phyloP scores from a whole-genome alignment of 1,140 invertebrate species.

The Temnothorax curvispinosus region DNA sequence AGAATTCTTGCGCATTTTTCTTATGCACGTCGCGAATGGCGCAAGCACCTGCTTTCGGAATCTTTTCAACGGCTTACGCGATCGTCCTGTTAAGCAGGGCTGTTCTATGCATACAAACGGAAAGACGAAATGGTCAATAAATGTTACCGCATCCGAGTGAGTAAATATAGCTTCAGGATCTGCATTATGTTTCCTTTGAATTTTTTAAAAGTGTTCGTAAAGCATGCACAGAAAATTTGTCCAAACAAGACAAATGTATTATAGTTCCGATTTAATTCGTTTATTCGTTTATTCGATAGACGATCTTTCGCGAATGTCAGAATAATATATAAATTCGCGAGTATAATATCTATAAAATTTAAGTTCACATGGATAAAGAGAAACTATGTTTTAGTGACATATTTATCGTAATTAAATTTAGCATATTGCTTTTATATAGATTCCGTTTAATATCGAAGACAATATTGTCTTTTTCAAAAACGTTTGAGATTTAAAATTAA shows the following conservation, averaged over 20 bases:
- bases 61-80: conserved; percentile 41
- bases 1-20: conserved; percentile 4
- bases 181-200: neutral
- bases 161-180: neutral
- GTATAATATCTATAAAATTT: neutral
- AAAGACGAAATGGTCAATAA: conserved; percentile 36
- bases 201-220: conserved; percentile 1
- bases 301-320: neutral
- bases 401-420: neutral
- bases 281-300: conserved; percentile 19
- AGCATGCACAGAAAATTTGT: neutral
- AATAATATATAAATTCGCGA: neutral
- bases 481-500: neutral
- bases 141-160: conserved; percentile 3
- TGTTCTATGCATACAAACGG: conserved; percentile 41
- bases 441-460: neutral
- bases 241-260: neutral
- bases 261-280: neutral
- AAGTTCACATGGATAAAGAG: neutral
- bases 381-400: neutral
- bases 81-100: conserved; percentile 40
- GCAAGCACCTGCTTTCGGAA: conserved; percentile 20
- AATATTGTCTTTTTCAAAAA: neutral
- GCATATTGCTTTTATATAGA: neutral
- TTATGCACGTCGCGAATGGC: conserved; percentile 15